phyloP scores from a whole-genome alignment of 2,113 vertebrate species.

The Empidonax alnorum region DNA sequence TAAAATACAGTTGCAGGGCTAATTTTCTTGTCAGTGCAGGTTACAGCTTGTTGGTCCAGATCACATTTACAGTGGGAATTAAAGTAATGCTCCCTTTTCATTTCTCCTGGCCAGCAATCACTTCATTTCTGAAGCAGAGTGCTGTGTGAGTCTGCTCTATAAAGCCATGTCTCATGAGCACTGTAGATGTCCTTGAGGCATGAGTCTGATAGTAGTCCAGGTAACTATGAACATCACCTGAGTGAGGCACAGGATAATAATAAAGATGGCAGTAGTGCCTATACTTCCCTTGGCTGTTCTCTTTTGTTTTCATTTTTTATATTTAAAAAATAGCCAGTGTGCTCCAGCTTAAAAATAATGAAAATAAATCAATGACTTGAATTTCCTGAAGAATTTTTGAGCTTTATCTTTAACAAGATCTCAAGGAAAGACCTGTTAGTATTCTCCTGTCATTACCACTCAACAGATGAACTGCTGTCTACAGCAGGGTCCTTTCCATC shows the following conservation, averaged over 20 bases:
- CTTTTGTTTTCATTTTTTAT: neutral
- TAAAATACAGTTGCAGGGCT: neutral
- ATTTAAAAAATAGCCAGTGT: neutral
- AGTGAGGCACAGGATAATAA: constrained; percentile 20
- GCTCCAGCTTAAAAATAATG: neutral
- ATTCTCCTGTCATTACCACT: constrained; percentile 1
- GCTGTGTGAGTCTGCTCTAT: constrained; percentile 31
- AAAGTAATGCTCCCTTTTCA: constrained; percentile 50
- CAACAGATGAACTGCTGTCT: constrained; percentile 13
- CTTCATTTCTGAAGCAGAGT: constrained; percentile 35
- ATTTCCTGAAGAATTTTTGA: neutral
- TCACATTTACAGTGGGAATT: constrained; percentile 31
- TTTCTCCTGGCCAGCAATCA: constrained; percentile 39
- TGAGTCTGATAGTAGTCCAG: constrained; percentile 28
- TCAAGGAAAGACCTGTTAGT: neutral
- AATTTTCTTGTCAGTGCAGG: constrained; percentile 32
- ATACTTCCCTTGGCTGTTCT: neutral
- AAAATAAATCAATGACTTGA: neutral
- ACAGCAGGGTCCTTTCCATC: constrained; percentile 27
- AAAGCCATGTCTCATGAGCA: constrained; percentile 40
- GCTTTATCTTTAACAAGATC: neutral
- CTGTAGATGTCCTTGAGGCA: constrained; percentile 33
- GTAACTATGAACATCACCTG: constrained; percentile 17
- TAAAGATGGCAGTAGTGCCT: constrained; percentile 10
- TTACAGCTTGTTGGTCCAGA: constrained; percentile 38